Evolutionary conservation across 2,888 invertebrate genomes (phyloP).

Genomic region (Scaptomyza tumidula): DNA sequence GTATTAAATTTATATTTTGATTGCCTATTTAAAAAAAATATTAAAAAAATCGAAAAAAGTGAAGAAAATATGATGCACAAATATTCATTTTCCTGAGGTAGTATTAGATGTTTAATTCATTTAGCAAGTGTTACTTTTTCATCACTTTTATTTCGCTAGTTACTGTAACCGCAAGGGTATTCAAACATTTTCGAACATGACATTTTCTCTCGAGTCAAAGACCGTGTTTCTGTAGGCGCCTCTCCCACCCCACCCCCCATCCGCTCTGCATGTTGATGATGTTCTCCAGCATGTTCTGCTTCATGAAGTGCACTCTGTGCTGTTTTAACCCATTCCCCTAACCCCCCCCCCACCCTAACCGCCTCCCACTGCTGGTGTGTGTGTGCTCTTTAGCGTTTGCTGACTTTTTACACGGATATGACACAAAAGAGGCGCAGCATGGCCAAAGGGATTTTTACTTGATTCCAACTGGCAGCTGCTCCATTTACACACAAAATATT

Average conservation of each 20-base stretch:
- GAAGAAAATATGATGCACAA: too few species aligned
- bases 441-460: conserved; percentile 28
- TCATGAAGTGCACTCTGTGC: conserved; percentile 53
- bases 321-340: conserved; percentile 8
- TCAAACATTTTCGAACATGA: conserved; percentile 22
- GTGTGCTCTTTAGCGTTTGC: conserved; percentile 77
- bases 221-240: conserved; percentile 46
- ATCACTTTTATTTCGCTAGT: too few species aligned
- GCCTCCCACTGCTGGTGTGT: conserved; percentile 49
- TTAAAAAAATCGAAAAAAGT: too few species aligned
- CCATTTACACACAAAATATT: conserved; percentile 46
- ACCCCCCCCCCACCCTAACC: background rate
- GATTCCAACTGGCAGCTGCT: conserved; percentile 48
- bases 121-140: too few species aligned
- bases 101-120: too few species aligned
- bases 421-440: conserved; percentile 26
- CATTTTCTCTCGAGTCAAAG: conserved; percentile 50
- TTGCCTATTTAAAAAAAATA: too few species aligned
- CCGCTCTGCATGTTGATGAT: conserved; percentile 1
- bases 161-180: conserved; percentile 30
- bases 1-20: too few species aligned
- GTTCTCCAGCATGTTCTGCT: conserved; percentile 51
- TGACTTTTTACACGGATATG: conserved; percentile 60
- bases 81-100: too few species aligned
- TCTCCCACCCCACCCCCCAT: background rate